phyloP scores from a whole-genome alignment of 2,113 vertebrate species.

The Pseudopodoces humilis region DNA sequence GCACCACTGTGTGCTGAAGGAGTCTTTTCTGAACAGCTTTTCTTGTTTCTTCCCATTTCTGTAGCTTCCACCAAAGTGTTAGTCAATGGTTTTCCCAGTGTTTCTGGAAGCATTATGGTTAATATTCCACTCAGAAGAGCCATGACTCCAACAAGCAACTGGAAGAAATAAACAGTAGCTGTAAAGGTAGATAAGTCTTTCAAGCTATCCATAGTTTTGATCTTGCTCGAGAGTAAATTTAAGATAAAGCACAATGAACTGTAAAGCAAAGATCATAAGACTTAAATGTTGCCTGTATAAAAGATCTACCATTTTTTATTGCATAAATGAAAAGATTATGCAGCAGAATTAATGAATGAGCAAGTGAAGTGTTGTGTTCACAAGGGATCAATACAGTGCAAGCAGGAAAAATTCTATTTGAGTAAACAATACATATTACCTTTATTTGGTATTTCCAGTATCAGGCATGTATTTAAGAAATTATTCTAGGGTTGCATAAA shows the following conservation, averaged over 20 bases:
- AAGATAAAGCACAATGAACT: background rate
- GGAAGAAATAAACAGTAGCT: constrained; percentile 46
- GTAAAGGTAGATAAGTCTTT: constrained; percentile 6
- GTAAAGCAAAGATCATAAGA: background rate
- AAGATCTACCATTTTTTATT: background rate
- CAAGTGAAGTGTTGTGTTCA: background rate
- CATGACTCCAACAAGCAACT: constrained; percentile 88
- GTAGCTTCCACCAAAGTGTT: constrained; percentile 84
- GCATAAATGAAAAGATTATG: background rate
- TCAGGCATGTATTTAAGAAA: background rate
- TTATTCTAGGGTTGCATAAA: background rate
- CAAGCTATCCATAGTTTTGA: background rate
- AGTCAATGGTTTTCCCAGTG: constrained; percentile 82
- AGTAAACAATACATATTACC: background rate
- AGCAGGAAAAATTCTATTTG: background rate
- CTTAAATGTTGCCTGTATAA: background rate
- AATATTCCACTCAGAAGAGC: constrained; percentile 85
- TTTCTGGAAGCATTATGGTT: constrained; percentile 87
- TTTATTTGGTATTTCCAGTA: background rate
- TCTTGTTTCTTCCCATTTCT: constrained; percentile 67
- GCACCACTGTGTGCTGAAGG: background rate
- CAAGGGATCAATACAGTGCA: background rate
- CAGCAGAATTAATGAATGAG: background rate
- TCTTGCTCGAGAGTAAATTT: background rate
- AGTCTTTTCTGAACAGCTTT: constrained; percentile 37